Base-by-base conservation (phyloP, 1,140 invertebrate species). In the Eciton burchellii region DNA sequence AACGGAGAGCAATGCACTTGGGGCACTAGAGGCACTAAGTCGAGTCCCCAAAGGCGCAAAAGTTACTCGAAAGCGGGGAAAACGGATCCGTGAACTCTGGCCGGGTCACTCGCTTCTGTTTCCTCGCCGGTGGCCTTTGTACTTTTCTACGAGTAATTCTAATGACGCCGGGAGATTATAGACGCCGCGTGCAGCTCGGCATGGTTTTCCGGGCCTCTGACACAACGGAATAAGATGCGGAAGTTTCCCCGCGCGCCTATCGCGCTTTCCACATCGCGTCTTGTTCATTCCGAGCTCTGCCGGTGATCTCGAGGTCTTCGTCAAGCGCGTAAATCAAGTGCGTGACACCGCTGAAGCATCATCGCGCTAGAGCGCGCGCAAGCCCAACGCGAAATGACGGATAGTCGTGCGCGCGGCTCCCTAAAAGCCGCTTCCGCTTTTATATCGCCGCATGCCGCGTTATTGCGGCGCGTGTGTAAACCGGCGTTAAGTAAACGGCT, bases 1-100 rank as follows among this genome's bases (percentile, higher is more conserved):
- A 87, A 87, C 76, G 68, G 85, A 70, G 68, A 62, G 41, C 82
- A 56, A 87, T 86, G n/a, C n/a, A 83, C 81, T 87, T 85, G 76
- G 85, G 82, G 59, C 84, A 87, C 81, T 74, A 56, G 54, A 24
- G 26, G 49, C 43, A 24, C 45, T 60, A 62, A 47, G 35, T 35
- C n/a, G n/a, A n/a, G n/a, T n/a, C n/a, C n/a, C n/a, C n/a, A n/a
- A n/a, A n/a, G 35, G 54, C 63, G 74, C 63, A 52, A 21, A 84
- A 86, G 70, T 87, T 81, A 66, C 63, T 35, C 35, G 81, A 81
- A 84, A 86, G n/a, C 85, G 56, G 57, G 81, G 74, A 71, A 86
- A 87, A 68, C 84, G 60, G 62, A 84, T 19, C 26, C n/a, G 24
- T 76, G 74, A 76, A 72, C 71, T 63, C 59, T n/a, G n/a, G 12